Evolutionary conservation across 2,113 vertebrate genomes (phyloP).

Genomic region (Numenius arquata): DNA sequence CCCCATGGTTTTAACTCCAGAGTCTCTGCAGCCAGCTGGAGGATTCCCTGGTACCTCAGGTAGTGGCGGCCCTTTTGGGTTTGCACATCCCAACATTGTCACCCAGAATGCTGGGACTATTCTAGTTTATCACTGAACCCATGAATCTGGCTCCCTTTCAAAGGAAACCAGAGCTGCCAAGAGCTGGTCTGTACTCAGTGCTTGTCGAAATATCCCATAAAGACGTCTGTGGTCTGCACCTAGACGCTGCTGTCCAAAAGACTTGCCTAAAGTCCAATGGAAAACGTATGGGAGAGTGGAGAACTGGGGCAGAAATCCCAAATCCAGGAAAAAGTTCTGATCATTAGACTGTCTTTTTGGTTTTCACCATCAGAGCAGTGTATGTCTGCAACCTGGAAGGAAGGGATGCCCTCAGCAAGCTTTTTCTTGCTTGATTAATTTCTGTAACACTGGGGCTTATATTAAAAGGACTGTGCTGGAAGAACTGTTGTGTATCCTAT

Average conservation of each 20-base stretch:
- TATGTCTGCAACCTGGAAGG: not conserved
- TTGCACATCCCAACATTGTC: accelerated
- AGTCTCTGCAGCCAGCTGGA: not conserved
- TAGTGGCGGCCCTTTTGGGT: not conserved
- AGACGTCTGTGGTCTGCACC: not conserved
- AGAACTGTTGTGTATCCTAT: not conserved
- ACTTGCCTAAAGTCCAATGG: not conserved
- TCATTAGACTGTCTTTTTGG: not conserved
- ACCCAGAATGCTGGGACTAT: accelerated
- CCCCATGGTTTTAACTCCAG: not conserved
- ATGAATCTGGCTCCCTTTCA: not conserved
- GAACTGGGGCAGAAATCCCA: not conserved
- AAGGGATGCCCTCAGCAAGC: not conserved
- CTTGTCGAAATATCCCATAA: not conserved
- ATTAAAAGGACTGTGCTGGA: not conserved
- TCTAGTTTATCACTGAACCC: not conserved
- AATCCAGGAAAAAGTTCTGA: not conserved
- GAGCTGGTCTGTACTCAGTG: not conserved
- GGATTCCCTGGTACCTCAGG: not conserved
- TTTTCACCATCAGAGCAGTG: not conserved
- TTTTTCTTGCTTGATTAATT: not conserved
- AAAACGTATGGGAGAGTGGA: not conserved
- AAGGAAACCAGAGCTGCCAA: not conserved
- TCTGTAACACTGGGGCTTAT: not conserved
- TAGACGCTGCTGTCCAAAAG: not conserved